A percentile compares a stretch with the other conserved stretches of the same genome.
Evolutionary conservation across 2,113 vertebrate genomes (phyloP).

Genomic region (Cynopterus brachyotis): DNA sequence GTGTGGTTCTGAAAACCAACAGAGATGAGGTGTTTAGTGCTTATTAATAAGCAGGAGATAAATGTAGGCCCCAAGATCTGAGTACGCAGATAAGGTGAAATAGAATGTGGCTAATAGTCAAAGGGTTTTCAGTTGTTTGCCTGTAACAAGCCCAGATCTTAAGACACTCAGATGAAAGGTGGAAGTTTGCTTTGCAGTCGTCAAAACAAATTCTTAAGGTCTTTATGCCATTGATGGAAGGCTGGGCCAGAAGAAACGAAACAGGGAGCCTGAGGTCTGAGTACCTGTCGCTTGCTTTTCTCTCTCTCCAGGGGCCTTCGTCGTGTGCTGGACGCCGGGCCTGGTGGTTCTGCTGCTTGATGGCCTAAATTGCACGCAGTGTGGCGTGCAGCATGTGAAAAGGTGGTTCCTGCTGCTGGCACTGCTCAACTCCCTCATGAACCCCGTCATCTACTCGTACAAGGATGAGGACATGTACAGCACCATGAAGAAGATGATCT

Average conservation of each 20-base stretch:
- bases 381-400: constrained; percentile 89
- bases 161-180: not conserved
- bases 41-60: not conserved
- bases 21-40: not conserved
- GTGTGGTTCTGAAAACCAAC: not conserved
- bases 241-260: not conserved
- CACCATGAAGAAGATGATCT: constrained; percentile 93
- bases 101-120: not conserved
- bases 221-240: not conserved
- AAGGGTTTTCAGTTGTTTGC: not conserved
- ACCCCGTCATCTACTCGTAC: constrained; percentile 98
- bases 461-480: constrained; percentile 98
- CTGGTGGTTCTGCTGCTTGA: constrained; percentile 93
- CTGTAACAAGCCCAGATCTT: not conserved
- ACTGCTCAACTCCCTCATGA: constrained; percentile 96
- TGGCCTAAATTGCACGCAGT: constrained; percentile 90
- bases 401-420: constrained; percentile 96
- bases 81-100: not conserved
- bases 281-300: not conserved
- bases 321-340: constrained; percentile 98
- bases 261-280: not conserved
- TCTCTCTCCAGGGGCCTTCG: constrained; percentile 91
- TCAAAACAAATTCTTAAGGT: not conserved
- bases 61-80: not conserved
- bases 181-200: not conserved